Evolutionary conservation across 2,888 invertebrate genomes (phyloP).

Genomic region (Andricus curvator): DNA sequence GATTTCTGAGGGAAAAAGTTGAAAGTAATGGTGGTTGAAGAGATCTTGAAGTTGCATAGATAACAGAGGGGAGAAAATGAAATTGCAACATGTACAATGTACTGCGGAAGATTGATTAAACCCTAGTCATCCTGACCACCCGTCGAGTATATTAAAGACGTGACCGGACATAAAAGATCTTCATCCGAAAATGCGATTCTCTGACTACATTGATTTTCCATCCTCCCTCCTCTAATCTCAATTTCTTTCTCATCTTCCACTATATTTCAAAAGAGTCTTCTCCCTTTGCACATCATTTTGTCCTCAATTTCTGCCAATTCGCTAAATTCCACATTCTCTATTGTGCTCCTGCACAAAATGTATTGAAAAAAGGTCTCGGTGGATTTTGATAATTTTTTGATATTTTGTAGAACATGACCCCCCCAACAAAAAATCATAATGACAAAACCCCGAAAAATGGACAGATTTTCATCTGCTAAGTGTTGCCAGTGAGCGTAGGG

Average conservation of each 20-base stretch:
- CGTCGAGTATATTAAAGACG: slow-evolving; percentile 74
- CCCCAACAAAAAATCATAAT: too few species aligned
- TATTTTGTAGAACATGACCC: too few species aligned
- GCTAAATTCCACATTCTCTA: slow-evolving; percentile 18
- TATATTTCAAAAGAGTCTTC: not conserved
- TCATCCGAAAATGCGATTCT: slow-evolving; percentile 57
- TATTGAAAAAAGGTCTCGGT: too few species aligned
- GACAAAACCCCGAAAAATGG: too few species aligned
- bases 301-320: not conserved
- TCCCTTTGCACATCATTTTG: slow-evolving; percentile 40
- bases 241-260: not conserved
- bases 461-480: too few species aligned
- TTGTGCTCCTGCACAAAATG: too few species aligned
- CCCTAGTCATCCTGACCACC: slow-evolving; percentile 51
- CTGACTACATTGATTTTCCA: slow-evolving; percentile 60
- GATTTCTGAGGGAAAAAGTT: not conserved
- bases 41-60: not conserved
- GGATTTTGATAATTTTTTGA: too few species aligned
- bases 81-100: slow-evolving; percentile 12
- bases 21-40: not conserved
- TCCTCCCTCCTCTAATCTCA: slow-evolving; percentile 8
- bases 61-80: slow-evolving; percentile 5
- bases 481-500: too few species aligned
- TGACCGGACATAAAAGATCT: slow-evolving; percentile 74
- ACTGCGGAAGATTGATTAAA: slow-evolving; percentile 70